Evolutionary conservation across 1,140 invertebrate genomes (phyloP).

Genomic region (Lepidurus apus): DNA sequence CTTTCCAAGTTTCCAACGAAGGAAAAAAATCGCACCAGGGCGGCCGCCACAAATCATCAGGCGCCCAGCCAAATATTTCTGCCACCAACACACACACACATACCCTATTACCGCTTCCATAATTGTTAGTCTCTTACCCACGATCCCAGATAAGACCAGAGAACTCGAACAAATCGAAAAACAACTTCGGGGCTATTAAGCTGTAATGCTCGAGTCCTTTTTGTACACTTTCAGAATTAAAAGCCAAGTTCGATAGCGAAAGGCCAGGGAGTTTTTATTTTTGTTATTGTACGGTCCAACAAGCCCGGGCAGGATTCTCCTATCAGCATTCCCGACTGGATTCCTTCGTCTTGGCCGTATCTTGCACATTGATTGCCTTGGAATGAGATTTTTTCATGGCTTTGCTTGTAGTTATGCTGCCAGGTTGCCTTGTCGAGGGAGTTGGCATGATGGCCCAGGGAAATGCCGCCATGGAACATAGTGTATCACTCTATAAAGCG

Average conservation of each 20-base stretch:
- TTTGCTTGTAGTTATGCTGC: not conserved
- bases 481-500: not conserved
- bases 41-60: slow-evolving; percentile 4
- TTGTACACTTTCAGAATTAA: not conserved
- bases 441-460: not conserved
- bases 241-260: not conserved
- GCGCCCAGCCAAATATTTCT: not conserved
- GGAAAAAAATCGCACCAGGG: not conserved
- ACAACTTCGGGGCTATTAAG: not conserved
- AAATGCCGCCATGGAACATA: not conserved
- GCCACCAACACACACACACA: not conserved
- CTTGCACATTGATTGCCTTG: not conserved
- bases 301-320: not conserved
- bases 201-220: not conserved
- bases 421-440: not conserved
- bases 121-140: not conserved
- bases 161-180: not conserved
- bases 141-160: not conserved
- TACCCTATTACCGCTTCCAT: not conserved
- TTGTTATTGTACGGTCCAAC: not conserved
- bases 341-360: not conserved
- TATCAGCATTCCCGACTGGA: slow-evolving; percentile 5
- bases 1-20: not conserved
- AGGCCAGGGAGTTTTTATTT: not conserved
- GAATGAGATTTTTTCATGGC: slow-evolving; percentile 1